Base-by-base conservation (phyloP, 1,140 invertebrate genomes). In the Contarinia nasturtii region DNA sequence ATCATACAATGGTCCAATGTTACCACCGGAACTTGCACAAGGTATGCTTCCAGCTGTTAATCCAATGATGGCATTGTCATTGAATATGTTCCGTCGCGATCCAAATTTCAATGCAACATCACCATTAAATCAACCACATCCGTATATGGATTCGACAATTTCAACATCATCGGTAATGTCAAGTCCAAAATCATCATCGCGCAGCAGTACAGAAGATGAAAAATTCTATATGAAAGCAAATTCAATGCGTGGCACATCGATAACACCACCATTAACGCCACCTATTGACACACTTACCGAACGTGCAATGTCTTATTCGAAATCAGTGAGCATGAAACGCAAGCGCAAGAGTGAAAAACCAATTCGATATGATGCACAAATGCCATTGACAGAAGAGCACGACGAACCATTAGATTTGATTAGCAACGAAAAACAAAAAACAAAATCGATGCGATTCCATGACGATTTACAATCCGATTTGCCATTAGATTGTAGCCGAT, bases 271-370 rank as follows among this genome's bases (percentile, higher is more conserved):
- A 18, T 18, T 19, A 18, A 21, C n/a, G 11, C 41, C 17, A 43
- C 20, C 15, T 18, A 43, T 20, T 43, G 41, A 43, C 17, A 18
- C 27, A 27, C 3, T 27, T 10, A 27, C 27, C 27, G 27, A 27
- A 27, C 27, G 27, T 5, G 4, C 27, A 27, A 27, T 27, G 27
- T 27, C 27, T 10, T 43, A 43, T 18, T 43, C 41, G 12, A 43
- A 43, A 43, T 20, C n/a, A 4, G 11, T 43, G 2, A 18, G 41
- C 11, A 44, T 33, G 20, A 44, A 44, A 33, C 20, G 43, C 7
- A 44, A 44, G 17, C 43, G 43, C 21, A 44, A 44, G 27, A 44
- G 22, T 15, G 7, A 27, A n/a, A 44, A 44, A 22, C 43, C 43
- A 5, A 33, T 33, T 44, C 20, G 22, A 33, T 44, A 44, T 15